Percentiles rank a stretch among this genome's conserved stretches.
phyloP scores from a whole-genome alignment of 2,888 invertebrate genomes.

The Apamea epomidion region DNA sequence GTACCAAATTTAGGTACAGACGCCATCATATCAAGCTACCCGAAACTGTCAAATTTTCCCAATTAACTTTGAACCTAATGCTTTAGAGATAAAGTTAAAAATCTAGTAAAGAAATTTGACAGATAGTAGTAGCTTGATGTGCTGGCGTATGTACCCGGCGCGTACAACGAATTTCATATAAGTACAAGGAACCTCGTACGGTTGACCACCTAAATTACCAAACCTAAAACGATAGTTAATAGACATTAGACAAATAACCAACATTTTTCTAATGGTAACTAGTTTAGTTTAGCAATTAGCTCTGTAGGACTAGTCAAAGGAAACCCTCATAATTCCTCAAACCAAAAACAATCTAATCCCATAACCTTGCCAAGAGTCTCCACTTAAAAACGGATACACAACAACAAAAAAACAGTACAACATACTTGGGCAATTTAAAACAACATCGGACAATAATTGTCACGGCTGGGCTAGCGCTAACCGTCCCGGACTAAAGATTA shows the following conservation, averaged over 20 bases:
- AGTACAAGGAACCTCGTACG: background rate
- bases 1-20: no score
- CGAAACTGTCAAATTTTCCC: no score
- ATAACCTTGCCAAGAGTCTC: background rate
- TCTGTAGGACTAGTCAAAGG: background rate
- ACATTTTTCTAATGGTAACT: no score
- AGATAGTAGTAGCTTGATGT: no score
- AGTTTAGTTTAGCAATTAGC: background rate
- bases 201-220: background rate
- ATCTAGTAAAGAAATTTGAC: no score
- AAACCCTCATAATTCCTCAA: background rate
- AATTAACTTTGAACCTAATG: no score
- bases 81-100: no score
- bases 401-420: constrained; percentile 42
- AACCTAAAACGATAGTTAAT: background rate
- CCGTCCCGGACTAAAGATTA: constrained; percentile 65
- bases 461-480: constrained; percentile 47
- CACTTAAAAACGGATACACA: constrained; percentile 42
- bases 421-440: constrained; percentile 52
- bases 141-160: no score
- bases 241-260: background rate
- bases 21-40: no score
- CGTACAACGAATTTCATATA: background rate
- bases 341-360: background rate
- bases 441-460: constrained; percentile 54